Evolutionary conservation across 2,797 vertebrate genomes (phyloP), one percentile per base, ranked within the genome.

Genomic region (Apogon hyalosoma): DNA sequence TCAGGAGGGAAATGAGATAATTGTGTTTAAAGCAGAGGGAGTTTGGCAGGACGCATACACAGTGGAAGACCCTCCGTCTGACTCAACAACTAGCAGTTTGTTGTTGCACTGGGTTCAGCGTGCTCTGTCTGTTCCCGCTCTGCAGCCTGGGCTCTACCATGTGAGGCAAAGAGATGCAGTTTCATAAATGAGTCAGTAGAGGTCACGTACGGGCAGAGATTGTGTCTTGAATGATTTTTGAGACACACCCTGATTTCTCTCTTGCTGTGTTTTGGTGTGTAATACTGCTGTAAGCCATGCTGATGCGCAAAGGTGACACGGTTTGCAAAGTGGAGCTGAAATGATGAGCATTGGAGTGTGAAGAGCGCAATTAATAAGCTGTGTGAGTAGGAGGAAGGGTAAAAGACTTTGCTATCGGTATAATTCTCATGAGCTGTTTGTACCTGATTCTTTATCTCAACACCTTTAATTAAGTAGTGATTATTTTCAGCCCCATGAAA

Each of bases 161-260:
- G 24, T 28, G 47, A 72, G 39, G 13, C 0, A 8, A 21, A 36
- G 11, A 15, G 45, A 39, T 87, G 91, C 83, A 89, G 73, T 84
- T 87, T 51, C 60, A 67, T 50, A 38, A 77, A 69, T 69, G 15
- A 54, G 82, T 82, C 90, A 89, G 82, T 61, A 91, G 91, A 85
- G 86, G 91, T 87, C 88, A 79, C 66, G 62, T 75, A 40, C 12
- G 24, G 56, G 50, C 66, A 70, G 51, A 65, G 55, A 77, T 64
- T 53, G 39, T 16, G 60, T 51, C 1, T 28, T 19, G 40, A 48
- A 43, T 38, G 68, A 43, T 50, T 43, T 28, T 12, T 19, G 75
- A 65, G 86, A 86, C 90, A 89, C 90, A 72, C 88, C 87, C 88
- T 78, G 62, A 36, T 50, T 63, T 45, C 42, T 66, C 13, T 62